Conservation (phyloP, 2,113 vertebrate genomes). For the Saimiri boliviensis region DNA sequence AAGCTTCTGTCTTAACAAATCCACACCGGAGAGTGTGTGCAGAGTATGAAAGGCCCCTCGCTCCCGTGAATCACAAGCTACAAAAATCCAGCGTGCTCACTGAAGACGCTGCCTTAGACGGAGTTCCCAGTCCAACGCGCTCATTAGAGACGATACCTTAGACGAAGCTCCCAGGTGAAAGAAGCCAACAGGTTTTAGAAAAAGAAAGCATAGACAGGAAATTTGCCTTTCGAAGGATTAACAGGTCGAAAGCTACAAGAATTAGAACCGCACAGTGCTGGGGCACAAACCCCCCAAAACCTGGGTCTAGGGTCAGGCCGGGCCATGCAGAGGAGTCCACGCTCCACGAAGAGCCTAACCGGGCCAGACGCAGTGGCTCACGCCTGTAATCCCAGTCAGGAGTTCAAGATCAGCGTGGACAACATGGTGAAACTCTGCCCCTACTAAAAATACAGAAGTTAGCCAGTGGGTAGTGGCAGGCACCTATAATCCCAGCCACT, state of each 20-base stretch:
- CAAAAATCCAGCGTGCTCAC: accelerated
- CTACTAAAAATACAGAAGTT: too few species aligned
- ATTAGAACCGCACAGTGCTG: neutral
- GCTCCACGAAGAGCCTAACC: too few species aligned
- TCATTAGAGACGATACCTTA: accelerated
- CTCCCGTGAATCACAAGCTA: accelerated
- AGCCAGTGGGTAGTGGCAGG: too few species aligned
- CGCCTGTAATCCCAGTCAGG: too few species aligned
- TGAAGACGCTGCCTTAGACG: accelerated
- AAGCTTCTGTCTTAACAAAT: neutral
- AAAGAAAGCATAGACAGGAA: neutral
- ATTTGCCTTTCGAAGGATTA: neutral
- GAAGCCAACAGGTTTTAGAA: neutral
- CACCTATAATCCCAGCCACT: too few species aligned
- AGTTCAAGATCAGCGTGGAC: too few species aligned
- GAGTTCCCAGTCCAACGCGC: neutral
- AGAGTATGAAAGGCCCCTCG: neutral
- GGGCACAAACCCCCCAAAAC: neutral
- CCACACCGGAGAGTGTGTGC: too few species aligned
- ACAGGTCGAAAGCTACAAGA: accelerated
- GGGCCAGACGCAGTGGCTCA: too few species aligned
- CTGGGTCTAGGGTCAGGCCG: neutral
- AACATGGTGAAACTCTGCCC: too few species aligned
- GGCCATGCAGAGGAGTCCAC: neutral
- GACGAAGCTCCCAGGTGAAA: neutral